Base-by-base conservation (phyloP, 2,888 invertebrate species). In the Frankliniella fusca region DNA sequence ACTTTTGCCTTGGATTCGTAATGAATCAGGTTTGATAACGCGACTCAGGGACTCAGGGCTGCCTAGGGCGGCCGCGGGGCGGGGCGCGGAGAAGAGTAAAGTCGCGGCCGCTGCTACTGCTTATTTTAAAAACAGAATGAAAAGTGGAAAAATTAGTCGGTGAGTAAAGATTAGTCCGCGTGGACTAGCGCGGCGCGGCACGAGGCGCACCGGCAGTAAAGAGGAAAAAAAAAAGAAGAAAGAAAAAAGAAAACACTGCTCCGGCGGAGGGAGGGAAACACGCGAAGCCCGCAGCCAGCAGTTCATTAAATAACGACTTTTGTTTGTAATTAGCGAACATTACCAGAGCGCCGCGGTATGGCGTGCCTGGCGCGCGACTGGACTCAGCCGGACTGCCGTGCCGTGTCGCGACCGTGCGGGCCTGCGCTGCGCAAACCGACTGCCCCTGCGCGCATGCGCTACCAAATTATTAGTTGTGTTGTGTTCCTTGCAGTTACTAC, bases 301-400 rank as follows among this genome's bases (percentile, higher is more conserved):
- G 70, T 76, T 76, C 70, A 76, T 76, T 76, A 76, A 76, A 76
- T 76, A 76, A 76, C 70, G 70, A 76, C 70, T 76, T 76, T 76
- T 76, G 70, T 76, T 76, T 76, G 70, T 76, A 76, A 76, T 76
- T 76, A 76, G 70, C 70, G 70, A 27, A 76, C 70, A 76, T 76
- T 76, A 76, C 27, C 23, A 12, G 70, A 23, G n/a, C n/a, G n/a
- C n/a, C n/a, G n/a, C n/a, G 70, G 23, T 10, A 27, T 76, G 70
- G 70, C 70, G 70, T 61, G 70, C 70, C 23, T 38, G 70, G 2
- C 23, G 70, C 23, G 70, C 70, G 70, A 11, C 70, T 8, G 65
- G n/a, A 23, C 70, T 11, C 23, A 23, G 23, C 23, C 8, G 70
- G 11, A n/a, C 65, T n/a, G n/a, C n/a, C n/a, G n/a, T n/a, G n/a